These are phyloP conservation scores for Labroides dimidiatus DNA, from an alignment of 2,797 vertebrate genomes.

Conservation along the genomic window DNA sequence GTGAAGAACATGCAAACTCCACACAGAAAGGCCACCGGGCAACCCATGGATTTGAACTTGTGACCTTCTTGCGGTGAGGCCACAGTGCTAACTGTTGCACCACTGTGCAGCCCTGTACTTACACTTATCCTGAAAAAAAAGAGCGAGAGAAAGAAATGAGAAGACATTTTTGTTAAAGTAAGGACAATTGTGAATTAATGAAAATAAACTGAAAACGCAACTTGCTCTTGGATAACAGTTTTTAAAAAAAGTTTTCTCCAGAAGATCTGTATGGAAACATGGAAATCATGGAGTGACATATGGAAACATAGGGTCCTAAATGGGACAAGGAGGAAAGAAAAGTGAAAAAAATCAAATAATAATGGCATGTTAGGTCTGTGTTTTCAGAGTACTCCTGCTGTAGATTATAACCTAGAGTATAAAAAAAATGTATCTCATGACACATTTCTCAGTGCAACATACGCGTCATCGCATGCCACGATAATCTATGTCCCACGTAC, in stretches of 20 bases:
- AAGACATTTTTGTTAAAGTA: too few relatives aligned
- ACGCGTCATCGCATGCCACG: not conserved
- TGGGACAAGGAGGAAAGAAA: not conserved
- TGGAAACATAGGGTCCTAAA: not conserved
- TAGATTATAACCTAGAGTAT: not conserved
- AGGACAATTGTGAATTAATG: not conserved
- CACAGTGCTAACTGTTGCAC: too few relatives aligned
- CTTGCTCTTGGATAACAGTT: not conserved
- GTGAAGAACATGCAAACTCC: too few relatives aligned
- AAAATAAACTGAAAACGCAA: not conserved
- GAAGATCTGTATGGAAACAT: not conserved
- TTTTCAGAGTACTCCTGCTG: not conserved
- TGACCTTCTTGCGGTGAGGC: too few relatives aligned
- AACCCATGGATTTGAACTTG: too few relatives aligned
- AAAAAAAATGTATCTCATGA: not conserved
- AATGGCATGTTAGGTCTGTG: not conserved
- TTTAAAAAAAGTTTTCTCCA: not conserved
- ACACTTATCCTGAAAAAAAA: too few relatives aligned
- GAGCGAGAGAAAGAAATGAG: too few relatives aligned
- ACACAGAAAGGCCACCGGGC: too few relatives aligned
- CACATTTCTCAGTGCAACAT: not conserved
- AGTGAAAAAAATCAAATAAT: not conserved
- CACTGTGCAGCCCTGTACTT: too few relatives aligned
- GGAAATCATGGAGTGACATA: not conserved
- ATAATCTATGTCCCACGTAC: slow-evolving; percentile 9